phyloP scores from a whole-genome alignment of 2,113 vertebrate species.

The Pelobates fuscus region DNA sequence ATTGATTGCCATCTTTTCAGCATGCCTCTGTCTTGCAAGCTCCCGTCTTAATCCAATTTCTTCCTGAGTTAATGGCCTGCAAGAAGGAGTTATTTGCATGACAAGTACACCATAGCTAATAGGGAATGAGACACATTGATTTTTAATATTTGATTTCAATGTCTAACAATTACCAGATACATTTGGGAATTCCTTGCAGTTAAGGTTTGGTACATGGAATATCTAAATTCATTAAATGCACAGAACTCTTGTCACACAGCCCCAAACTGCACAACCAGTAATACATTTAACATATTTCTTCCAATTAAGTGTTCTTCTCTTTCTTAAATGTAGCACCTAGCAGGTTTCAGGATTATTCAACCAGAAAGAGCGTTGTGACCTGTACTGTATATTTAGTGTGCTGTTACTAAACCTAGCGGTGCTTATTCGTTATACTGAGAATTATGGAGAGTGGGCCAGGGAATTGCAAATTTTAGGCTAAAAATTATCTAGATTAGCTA shows the following conservation, averaged over 20 bases:
- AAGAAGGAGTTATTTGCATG: constrained; percentile 28
- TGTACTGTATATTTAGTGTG: no score
- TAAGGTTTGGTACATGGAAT: neutral
- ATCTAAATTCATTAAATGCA: neutral
- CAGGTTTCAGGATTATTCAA: no score
- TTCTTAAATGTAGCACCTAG: no score
- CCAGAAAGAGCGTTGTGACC: no score
- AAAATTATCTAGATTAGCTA: no score
- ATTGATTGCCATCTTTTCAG: constrained; percentile 73
- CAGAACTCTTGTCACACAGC: neutral
- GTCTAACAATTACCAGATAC: constrained; percentile 3
- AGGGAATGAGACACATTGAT: neutral
- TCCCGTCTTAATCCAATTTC: constrained; percentile 84
- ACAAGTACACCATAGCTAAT: constrained; percentile 2
- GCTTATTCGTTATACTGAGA: no score
- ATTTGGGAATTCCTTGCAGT: neutral
- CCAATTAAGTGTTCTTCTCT: no score
- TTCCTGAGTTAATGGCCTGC: constrained; percentile 85
- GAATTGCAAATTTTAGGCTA: no score
- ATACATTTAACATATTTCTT: no score
- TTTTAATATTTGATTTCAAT: neutral
- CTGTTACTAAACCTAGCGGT: no score
- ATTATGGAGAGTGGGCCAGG: no score
- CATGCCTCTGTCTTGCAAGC: constrained; percentile 76
- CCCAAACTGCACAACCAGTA: neutral